Base-by-base conservation (phyloP, 2,113 vertebrate species). In the Sorex fumeus region DNA sequence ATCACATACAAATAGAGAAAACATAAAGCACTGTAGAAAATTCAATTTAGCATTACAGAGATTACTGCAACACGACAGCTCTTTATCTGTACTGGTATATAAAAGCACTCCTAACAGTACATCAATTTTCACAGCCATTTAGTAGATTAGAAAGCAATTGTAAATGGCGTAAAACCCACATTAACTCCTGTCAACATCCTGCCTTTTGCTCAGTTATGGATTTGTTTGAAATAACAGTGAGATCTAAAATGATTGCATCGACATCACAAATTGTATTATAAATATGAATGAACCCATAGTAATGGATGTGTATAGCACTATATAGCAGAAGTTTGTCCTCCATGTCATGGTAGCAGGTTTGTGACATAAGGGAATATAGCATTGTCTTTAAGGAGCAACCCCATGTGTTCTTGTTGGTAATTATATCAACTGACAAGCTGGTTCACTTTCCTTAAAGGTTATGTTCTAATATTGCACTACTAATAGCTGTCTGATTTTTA, bases 131-230 rank as follows among this genome's bases (percentile, higher is more conserved):
- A 98, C 96, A 98, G 97, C 97, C 97, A 97, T 98, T 98, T 98
- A 98, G 97, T 98, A 98, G 98, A 98, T 98, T 98, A 98, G 97
- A 98, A 98, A 98, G 98, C 98, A 98, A 97, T 98, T 98, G 98
- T 98, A 98, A 98, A 97, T 97, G 97, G 97, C 91, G 95, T 97
- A 97, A 98, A 98, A 97, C 97, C 97, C 95, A 95, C 97, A 98
- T 98, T 98, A 98, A 97, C 97, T 98, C 97, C 97, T 98, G 98
- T 98, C 98, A 98, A 95, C 97, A 98, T 97, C 95, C 91, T 97
- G 95, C 96, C 95, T 98, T 98, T 98, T 97, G 97, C 97, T 98
- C 97, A 96, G 96, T 98, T 98, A 97, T 97, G 96, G 97, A 98
- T 98, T 98, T 97, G 96, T 98, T 97, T 98, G 97, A 98, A 98